Base-by-base conservation (phyloP, 2,888 invertebrate species). In the Macrosoma leucophasiata region DNA sequence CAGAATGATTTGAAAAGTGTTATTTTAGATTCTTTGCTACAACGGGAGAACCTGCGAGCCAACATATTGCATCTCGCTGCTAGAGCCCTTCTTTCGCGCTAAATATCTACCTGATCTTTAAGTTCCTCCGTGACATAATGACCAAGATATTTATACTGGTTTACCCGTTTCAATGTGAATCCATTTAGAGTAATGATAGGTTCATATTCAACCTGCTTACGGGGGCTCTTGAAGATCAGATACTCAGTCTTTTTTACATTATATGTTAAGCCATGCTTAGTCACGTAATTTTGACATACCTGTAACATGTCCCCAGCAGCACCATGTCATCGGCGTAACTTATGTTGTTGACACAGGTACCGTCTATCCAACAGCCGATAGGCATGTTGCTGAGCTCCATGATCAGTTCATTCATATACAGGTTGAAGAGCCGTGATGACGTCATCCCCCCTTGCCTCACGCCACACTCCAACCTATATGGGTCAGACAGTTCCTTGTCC, bases 371-470 rank as follows among this genome's bases (percentile, higher is more conserved):
- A 19, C 38, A 42, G 1, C 41, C 41, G 17, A 41, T 29, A n/a
- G 19, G 19, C 11, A 18, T 20, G 18, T 30, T 26, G 20, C 34
- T 38, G 29, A 38, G 41, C 19, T 24, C 35, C 17, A 7, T 35
- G 7, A 41, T 32, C 28, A 41, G 19, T 3, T 29, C 33, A 12
- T 37, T 38, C 14, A 37, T 17, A 18, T 35, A 41, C 8, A 35
- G 9, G 23, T 25, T 41, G 14, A 39, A 42, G 2, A 38, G 36
- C 3, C n/a, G 13, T 1, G 42, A 36, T 1, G 43, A 43, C 4
- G 36, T 37, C 12, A 39, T 13, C 1, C 42, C 36, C 15, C 39
- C 43, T 36, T 43, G 43, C 11, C 43, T 29, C 13, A 43, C 43
- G 4, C 43, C 39, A 21, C 43, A 39, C 4, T 25, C 32, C 12